phyloP scores from a whole-genome alignment of 2,888 invertebrate genomes.

The Pseudoips prasinana region DNA sequence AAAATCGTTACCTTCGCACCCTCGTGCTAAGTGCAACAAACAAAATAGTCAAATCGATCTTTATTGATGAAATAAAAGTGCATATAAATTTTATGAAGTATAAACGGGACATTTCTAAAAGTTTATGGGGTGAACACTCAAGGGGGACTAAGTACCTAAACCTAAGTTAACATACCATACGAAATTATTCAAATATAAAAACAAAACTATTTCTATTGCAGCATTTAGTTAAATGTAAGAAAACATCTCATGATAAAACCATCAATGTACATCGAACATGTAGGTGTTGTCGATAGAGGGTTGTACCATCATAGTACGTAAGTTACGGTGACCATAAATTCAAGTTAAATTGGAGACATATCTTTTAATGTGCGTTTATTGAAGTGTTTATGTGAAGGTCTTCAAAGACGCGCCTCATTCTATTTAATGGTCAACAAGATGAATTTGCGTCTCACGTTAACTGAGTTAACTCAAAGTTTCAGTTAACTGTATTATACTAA shows the following conservation, averaged over 20 bases:
- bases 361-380: slow-evolving; percentile 74
- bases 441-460: slow-evolving; percentile 42
- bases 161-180: slow-evolving; percentile 36
- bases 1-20: slow-evolving; percentile 7
- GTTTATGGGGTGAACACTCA: slow-evolving; percentile 67
- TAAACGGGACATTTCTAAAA: slow-evolving; percentile 69
- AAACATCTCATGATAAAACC: not conserved
- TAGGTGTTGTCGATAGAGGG: slow-evolving; percentile 8
- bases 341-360: slow-evolving; percentile 74
- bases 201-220: slow-evolving; percentile 8
- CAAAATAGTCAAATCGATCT: slow-evolving; percentile 73
- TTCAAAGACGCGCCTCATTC: slow-evolving; percentile 46
- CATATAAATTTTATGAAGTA: slow-evolving; percentile 80
- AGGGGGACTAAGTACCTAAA: slow-evolving; percentile 56
- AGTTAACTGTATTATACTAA: slow-evolving; percentile 2
- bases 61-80: slow-evolving; percentile 76
- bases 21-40: slow-evolving; percentile 38
- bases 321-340: slow-evolving; percentile 73
- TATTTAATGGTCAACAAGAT: slow-evolving; percentile 48
- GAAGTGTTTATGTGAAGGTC: slow-evolving; percentile 69
- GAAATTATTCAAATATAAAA: slow-evolving; percentile 10
- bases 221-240: not conserved
- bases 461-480: not conserved
- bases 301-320: slow-evolving; percentile 34
- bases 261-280: slow-evolving; percentile 14